phyloP scores from a whole-genome alignment of 2,797 vertebrate species.

The Numenius phaeopus region DNA sequence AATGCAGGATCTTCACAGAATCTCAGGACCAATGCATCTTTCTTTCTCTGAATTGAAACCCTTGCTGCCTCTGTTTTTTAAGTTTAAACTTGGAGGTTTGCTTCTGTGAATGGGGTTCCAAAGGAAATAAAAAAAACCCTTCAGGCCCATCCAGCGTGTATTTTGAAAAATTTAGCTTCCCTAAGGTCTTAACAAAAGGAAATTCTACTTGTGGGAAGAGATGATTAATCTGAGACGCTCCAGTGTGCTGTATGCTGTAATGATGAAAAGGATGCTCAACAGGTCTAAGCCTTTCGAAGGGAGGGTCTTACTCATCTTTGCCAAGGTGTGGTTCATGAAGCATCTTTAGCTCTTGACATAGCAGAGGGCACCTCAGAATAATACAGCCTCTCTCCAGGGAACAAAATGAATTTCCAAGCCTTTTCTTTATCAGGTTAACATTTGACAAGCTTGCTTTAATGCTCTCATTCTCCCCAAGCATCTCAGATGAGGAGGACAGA shows the following conservation, averaged over 20 bases:
- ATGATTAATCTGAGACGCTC: neutral
- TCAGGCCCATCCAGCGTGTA: neutral
- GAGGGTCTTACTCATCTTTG: constrained; percentile 37
- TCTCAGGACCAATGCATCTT: neutral
- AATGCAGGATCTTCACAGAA: constrained; percentile 19
- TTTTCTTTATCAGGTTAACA: constrained; percentile 63
- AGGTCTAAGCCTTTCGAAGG: constrained; percentile 20
- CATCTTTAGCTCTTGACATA: constrained; percentile 69
- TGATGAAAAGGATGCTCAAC: constrained; percentile 31
- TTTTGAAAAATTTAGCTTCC: constrained; percentile 48
- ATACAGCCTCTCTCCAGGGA: constrained; percentile 70
- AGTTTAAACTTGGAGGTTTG: constrained; percentile 68
- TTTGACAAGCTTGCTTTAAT: constrained; percentile 64
- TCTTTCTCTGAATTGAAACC: constrained; percentile 35
- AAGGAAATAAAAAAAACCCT: constrained; percentile 4
- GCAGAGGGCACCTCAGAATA: constrained; percentile 68
- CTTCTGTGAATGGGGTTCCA: constrained; percentile 46
- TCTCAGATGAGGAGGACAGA: constrained; percentile 45
- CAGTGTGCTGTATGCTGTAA: neutral
- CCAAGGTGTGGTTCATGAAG: constrained; percentile 18
- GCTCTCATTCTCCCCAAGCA: constrained; percentile 56
- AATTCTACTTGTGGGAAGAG: constrained; percentile 37
- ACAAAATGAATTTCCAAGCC: constrained; percentile 66
- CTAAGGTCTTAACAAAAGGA: constrained; percentile 44
- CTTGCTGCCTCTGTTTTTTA: constrained; percentile 57